These are phyloP conservation scores for Oceanites oceanicus DNA, from an alignment of 2,113 vertebrate species.

Conservation along the genomic window DNA sequence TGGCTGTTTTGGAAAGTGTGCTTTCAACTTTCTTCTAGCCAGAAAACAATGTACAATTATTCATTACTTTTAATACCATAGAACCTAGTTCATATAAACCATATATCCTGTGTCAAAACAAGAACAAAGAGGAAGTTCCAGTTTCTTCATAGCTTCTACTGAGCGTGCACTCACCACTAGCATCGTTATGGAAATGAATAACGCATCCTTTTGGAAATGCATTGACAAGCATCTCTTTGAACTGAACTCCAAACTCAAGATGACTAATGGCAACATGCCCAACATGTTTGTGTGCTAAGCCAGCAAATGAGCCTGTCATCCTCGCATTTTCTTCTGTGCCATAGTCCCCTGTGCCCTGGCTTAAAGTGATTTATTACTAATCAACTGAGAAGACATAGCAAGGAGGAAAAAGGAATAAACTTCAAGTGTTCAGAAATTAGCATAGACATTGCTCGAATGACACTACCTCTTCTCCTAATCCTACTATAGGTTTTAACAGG, in stretches of 20 bases:
- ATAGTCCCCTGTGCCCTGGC: not conserved
- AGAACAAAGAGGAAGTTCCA: slow-evolving; percentile 19
- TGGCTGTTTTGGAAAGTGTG: not conserved
- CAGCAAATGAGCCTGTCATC: not conserved
- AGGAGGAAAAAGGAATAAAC: slow-evolving; percentile 19
- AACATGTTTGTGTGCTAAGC: not conserved
- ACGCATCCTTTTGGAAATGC: slow-evolving; percentile 12
- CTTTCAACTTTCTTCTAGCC: not conserved
- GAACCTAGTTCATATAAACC: slow-evolving; percentile 6
- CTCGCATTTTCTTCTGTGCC: not conserved
- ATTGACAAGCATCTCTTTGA: slow-evolving; percentile 40
- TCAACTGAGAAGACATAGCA: not conserved
- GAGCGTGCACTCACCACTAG: not conserved
- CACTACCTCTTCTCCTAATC: not conserved
- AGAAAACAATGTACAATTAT: not conserved
- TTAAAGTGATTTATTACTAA: slow-evolving; percentile 29
- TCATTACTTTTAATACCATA: slow-evolving; percentile 6
- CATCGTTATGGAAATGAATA: slow-evolving; percentile 1
- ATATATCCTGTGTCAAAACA: not conserved
- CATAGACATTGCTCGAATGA: not conserved
- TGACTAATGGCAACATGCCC: not conserved
- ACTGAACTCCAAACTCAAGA: slow-evolving; percentile 22
- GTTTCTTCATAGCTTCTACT: not conserved
- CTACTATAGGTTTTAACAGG: not conserved
- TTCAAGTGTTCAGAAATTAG: not conserved